Percentiles rank a stretch among this genome's conserved stretches.
These are phyloP conservation scores for Magallana gigas DNA, from an alignment of 1,140 invertebrate genomes.

Conservation along the genomic window DNA sequence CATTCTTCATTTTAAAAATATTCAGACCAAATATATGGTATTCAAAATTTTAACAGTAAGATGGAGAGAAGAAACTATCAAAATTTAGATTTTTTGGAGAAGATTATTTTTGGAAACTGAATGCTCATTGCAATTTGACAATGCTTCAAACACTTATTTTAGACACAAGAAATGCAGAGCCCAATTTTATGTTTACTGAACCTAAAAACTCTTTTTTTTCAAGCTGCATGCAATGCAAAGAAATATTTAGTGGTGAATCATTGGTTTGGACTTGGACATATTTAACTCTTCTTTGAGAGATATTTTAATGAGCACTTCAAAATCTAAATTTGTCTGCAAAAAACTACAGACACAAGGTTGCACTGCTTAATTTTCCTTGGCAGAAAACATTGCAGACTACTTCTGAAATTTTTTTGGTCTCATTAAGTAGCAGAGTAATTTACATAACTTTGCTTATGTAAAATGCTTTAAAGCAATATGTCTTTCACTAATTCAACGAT, in stretches of 20 bases:
- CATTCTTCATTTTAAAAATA: neutral
- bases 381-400: neutral
- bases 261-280: neutral
- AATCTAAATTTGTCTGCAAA: neutral
- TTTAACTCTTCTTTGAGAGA: neutral
- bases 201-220: too few species aligned
- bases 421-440: neutral
- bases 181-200: too few species aligned
- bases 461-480: too few species aligned
- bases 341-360: neutral
- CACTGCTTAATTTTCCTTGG: neutral
- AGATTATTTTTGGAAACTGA: too few species aligned
- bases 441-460: neutral
- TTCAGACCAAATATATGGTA: neutral
- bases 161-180: too few species aligned
- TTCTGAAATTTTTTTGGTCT: neutral
- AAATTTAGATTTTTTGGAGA: too few species aligned
- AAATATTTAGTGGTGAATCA: neutral
- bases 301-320: constrained; percentile 3
- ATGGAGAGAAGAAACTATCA: too few species aligned
- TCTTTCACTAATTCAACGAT: too few species aligned
- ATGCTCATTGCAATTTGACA: too few species aligned
- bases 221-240: neutral
- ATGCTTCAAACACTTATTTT: too few species aligned
- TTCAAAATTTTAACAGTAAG: too few species aligned